Evolutionary conservation across 2,888 invertebrate genomes (phyloP).

Genomic region (Hanleya hanleyi): DNA sequence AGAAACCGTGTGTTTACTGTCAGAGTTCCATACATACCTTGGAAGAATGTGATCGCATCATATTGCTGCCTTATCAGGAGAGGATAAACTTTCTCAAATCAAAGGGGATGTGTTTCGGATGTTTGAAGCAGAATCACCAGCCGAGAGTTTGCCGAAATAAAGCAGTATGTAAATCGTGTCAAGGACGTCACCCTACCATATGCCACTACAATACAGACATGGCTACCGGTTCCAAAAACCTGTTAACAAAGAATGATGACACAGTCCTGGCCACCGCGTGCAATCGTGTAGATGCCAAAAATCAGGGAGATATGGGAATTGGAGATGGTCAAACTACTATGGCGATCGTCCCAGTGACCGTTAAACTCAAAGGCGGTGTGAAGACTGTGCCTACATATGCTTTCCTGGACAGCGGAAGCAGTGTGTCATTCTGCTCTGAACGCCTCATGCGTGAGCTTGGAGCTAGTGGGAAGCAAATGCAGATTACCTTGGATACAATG

Average conservation of each 20-base stretch:
- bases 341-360: conserved; percentile 18
- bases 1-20: too few species aligned
- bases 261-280: not conserved
- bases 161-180: conserved; percentile 15
- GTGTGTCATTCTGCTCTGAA: conserved; percentile 14
- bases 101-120: too few species aligned
- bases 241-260: too few species aligned
- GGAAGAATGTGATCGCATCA: too few species aligned
- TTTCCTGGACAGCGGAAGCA: conserved; percentile 20
- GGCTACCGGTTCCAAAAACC: too few species aligned
- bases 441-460: not conserved
- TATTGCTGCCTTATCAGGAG: too few species aligned
- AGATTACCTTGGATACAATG: conserved; percentile 14
- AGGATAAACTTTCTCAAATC: too few species aligned
- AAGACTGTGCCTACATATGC: conserved; percentile 11
- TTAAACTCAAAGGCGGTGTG: not conserved
- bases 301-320: not conserved
- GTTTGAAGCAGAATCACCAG: too few species aligned
- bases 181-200: not conserved
- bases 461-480: conserved; percentile 1
- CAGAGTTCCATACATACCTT: too few species aligned
- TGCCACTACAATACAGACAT: conserved; percentile 1
- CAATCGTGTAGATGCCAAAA: not conserved
- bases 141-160: too few species aligned
- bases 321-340: conserved; percentile 10